These are phyloP conservation scores for Sepiola atlantica DNA, from an alignment of 2,888 invertebrate species.

Conservation along the genomic window DNA sequence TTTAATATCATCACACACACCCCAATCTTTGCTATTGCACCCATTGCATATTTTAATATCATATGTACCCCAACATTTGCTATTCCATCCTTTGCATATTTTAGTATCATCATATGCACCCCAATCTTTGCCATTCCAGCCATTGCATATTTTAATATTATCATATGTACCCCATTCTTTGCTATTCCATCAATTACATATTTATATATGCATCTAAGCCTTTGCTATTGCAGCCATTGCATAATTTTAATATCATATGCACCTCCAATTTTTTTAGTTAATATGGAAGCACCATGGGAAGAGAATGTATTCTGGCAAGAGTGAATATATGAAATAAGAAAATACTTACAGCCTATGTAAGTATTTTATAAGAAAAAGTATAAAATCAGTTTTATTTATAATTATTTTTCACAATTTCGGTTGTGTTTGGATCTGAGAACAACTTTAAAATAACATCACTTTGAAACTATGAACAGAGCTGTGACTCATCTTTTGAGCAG, in stretches of 20 bases:
- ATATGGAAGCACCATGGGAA: conserved; percentile 6
- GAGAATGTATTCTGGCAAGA: conserved; percentile 32
- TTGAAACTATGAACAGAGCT: neutral
- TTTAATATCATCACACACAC: too few relatives aligned
- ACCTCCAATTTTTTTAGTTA: neutral
- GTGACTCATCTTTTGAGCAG: neutral
- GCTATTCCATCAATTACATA: too few relatives aligned
- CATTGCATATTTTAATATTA: too few relatives aligned
- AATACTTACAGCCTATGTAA: neutral
- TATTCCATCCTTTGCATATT: neutral
- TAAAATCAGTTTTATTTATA: neutral
- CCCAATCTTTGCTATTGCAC: too few relatives aligned
- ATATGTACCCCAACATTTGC: neutral
- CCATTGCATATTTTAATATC: too few relatives aligned
- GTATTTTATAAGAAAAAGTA: neutral
- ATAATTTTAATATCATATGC: too few relatives aligned
- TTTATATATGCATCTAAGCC: too few relatives aligned
- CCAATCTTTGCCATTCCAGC: too few relatives aligned
- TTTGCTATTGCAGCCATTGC: too few relatives aligned
- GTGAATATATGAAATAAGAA: neutral
- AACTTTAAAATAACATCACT: neutral
- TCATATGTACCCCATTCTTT: too few relatives aligned
- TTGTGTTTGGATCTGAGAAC: neutral
- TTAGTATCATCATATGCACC: neutral
- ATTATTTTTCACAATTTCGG: neutral